A percentile compares a stretch with the other conserved stretches of the same genome.
These are phyloP conservation scores for Tiphia femorata DNA, from an alignment of 2,888 invertebrate genomes.

Conservation along the genomic window DNA sequence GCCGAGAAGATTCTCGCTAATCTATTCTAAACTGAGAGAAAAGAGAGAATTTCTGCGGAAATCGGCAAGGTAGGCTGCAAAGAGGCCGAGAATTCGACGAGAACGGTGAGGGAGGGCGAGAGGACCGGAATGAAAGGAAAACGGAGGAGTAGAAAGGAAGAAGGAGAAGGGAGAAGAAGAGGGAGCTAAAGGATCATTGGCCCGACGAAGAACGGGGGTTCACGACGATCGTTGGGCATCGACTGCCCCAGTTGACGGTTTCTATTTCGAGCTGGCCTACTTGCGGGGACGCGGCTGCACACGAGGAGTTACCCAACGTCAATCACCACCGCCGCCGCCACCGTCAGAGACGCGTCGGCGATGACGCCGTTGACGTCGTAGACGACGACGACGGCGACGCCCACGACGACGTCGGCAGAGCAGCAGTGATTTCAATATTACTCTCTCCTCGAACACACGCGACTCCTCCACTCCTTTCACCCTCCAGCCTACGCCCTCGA, in stretches of 20 bases:
- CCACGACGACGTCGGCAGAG: constrained; percentile 18
- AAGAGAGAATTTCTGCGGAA: too few species aligned
- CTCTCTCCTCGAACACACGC: constrained; percentile 33
- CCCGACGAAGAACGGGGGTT: too few species aligned
- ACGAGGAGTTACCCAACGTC: constrained; percentile 15
- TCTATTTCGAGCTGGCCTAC: constrained; percentile 54
- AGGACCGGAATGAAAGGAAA: too few species aligned
- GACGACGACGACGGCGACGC: constrained; percentile 27
- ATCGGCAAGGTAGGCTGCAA: too few species aligned
- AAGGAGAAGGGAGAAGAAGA: background rate
- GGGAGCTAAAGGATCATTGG: background rate
- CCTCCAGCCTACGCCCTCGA: constrained; percentile 30
- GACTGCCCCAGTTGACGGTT: constrained; percentile 48
- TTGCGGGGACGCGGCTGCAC: constrained; percentile 33
- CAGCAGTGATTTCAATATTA: constrained; percentile 52
- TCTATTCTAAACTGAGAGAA: too few species aligned
- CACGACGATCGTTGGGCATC: constrained; percentile 45
- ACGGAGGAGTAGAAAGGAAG: background rate
- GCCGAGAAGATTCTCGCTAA: too few species aligned
- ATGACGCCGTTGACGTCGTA: constrained; percentile 16
- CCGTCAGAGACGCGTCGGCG: constrained; percentile 1
- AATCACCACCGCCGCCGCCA: background rate
- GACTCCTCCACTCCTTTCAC: too few species aligned
- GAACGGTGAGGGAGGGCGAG: background rate
- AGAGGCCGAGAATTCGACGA: background rate